Base-by-base conservation (phyloP, 2,113 vertebrate species). In the Thryonomys swinderianus region DNA sequence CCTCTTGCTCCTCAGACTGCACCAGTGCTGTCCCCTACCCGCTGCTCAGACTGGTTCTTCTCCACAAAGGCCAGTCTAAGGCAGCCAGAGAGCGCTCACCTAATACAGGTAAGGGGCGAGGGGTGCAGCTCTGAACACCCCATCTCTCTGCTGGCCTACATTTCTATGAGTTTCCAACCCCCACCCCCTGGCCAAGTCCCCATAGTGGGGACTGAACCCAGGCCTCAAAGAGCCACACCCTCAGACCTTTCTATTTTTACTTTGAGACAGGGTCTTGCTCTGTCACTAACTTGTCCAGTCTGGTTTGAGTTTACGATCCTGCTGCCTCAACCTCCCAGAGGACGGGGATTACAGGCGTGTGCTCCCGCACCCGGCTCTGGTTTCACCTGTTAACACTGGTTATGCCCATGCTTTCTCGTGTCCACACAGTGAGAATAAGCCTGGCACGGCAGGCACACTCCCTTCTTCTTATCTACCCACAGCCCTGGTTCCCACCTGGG, bases 51-150 rank as follows among this genome's bases (percentile, higher is more conserved):
- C 0, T 34, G 12, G 9, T 66, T 66, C 57, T 61, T 48, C 21
- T 69, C 37, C 30, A 7, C 2, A 3, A 55, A 66, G 45, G 21
- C 76, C 57, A 48, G 86, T 37, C 32, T 4, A 16, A 32, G 48
- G 45, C 1, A 1, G 83, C 16, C 86, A 5, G 59, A 85, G 20
- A 79, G 37, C 30, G 21, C 64, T 81, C 69, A 37, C 62, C 53
- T 59, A 55, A 25, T 11, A 76, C 51, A 0, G 0, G 34, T 53
- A 18, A 11, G 20, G 11, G 51, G 11, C n/a, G 7, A 0, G 5
- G 25, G 51, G 48, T 57, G 25, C 14, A 37, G 84, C 53, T 27
- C 12, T 4, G 17, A 51, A 76, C 3, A 9, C 8, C 27, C 42
- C 16, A 0, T 14, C 30, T 0, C 53, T 67, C 80, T 59, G 64